Percentiles rank a stretch among this genome's conserved stretches.
Conservation (phyloP, 1,140 invertebrate species). For the Diorhabda sublineata region DNA sequence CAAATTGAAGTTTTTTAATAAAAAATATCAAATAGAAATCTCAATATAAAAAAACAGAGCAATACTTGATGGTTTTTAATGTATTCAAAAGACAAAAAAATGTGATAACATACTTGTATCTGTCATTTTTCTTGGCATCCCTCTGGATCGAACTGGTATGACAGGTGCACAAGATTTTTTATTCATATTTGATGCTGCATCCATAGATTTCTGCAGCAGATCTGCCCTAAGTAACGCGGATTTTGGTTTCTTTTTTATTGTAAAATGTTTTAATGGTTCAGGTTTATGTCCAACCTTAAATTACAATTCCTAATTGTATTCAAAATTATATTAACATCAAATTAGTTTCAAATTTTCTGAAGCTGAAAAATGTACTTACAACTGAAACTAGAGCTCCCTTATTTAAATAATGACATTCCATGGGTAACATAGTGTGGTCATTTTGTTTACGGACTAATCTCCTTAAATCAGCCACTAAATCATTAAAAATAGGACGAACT, state of each 20-base stretch:
- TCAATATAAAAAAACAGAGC: too few relatives aligned
- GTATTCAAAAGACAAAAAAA: neutral
- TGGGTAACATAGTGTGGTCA: slow-evolving; percentile 81
- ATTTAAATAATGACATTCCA: slow-evolving; percentile 96
- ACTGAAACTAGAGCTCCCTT: slow-evolving; percentile 86
- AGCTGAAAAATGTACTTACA: slow-evolving; percentile 53
- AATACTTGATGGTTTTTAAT: neutral
- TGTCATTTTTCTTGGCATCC: slow-evolving; percentile 95
- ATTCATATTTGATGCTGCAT: slow-evolving; percentile 75
- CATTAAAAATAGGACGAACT: slow-evolving; percentile 82
- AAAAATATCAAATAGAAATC: too few relatives aligned
- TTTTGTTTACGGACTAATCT: slow-evolving; percentile 82
- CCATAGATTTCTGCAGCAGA: slow-evolving; percentile 84
- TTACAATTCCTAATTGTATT: neutral
- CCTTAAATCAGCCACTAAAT: slow-evolving; percentile 82
- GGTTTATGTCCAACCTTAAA: slow-evolving; percentile 59
- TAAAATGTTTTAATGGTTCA: slow-evolving; percentile 82
- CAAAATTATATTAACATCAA: too few relatives aligned
- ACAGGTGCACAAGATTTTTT: slow-evolving; percentile 86
- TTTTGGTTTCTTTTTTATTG: slow-evolving; percentile 91
- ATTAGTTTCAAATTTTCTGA: too few relatives aligned
- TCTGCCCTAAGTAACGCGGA: slow-evolving; percentile 86
- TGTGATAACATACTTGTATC: slow-evolving; percentile 74
- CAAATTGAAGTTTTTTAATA: too few relatives aligned
- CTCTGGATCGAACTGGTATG: slow-evolving; percentile 84